phyloP scores from a whole-genome alignment of 2,888 invertebrate species.

The Acleris laterana region DNA sequence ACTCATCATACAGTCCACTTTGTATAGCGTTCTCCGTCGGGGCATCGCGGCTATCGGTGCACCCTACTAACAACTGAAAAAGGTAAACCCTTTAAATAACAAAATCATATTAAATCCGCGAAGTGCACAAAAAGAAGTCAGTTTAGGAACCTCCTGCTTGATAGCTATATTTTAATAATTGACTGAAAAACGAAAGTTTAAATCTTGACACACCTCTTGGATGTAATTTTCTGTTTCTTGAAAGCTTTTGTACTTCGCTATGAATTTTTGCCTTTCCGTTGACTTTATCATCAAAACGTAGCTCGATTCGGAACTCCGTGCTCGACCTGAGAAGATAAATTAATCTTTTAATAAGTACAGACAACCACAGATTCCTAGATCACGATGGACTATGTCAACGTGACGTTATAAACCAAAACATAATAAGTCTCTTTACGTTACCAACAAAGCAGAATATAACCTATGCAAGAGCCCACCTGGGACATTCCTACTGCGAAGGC shows the following conservation, averaged over 20 bases:
- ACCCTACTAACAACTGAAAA: constrained; percentile 83
- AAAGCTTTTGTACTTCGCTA: constrained; percentile 68
- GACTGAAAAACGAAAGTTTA: neutral
- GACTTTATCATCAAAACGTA: constrained; percentile 83
- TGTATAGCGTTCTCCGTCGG: constrained; percentile 83
- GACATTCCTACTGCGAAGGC: no score
- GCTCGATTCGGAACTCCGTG: constrained; percentile 86
- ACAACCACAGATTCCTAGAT: no score
- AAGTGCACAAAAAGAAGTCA: neutral
- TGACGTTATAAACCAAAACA: no score
- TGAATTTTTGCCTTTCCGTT: constrained; percentile 54
- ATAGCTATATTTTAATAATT: no score
- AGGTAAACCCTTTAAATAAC: constrained; percentile 15
- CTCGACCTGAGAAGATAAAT: constrained; percentile 80
- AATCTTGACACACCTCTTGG: constrained; percentile 57
- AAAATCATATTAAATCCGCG: neutral
- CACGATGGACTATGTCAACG: no score
- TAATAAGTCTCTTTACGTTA: no score
- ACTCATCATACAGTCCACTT: constrained; percentile 78
- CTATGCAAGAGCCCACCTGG: no score
- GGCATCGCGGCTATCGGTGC: constrained; percentile 77
- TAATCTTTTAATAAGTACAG: no score
- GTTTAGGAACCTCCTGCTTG: no score
- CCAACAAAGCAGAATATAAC: no score
- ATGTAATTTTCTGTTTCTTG: constrained; percentile 82